Evolutionary conservation across 2,888 invertebrate species (phyloP), one percentile per base, ranked within the genome.

Genomic region (Germaria angustata): DNA sequence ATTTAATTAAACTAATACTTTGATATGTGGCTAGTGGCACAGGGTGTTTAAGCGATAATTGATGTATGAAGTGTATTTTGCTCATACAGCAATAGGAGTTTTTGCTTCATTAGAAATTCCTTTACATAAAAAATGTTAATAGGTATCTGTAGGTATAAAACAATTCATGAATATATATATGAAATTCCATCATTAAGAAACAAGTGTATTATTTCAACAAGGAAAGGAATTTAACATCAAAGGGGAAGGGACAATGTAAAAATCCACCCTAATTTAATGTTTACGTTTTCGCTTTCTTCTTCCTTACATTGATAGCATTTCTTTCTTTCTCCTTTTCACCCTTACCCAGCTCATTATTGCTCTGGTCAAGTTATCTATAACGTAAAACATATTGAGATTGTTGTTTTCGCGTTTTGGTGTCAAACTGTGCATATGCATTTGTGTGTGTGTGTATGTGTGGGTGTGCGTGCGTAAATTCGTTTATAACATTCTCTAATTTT

Each of bases 341-440:
- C 17, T 39, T 41, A 4, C 51, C 39, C 28, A 63, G 6, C 41
- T 5, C 2, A 13, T 55, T 34, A 6, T 13, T 59, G 61, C 34
- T 61, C n/a, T 77, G 51, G 34, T 34, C 51, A 77, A 69, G 41
- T 75, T 66, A 55, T 75, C 53, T 69, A 80, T 61, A 68, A 80
- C 51, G 2, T 22, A 11, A 61, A 61, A 59, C 59, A 17, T 28
- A 61, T 61, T 61, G 61, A 75, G 55, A 39, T 65, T 55, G 36
- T 57, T 65, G 15, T 46, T 17, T n/a, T 8, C 24, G 15, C 7
- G 1, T 55, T 41, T 59, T 44, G 2, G 11, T 57, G 53, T 41
- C 15, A 55, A 69, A 59, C 11, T 63, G 32, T 36, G 17, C 0
- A 20, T 51, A n/a, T n/a, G n/a, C n/a, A n/a, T n/a, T n/a, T n/a